phyloP scores from a whole-genome alignment of 2,113 vertebrate species.

The Indicator maculatus region DNA sequence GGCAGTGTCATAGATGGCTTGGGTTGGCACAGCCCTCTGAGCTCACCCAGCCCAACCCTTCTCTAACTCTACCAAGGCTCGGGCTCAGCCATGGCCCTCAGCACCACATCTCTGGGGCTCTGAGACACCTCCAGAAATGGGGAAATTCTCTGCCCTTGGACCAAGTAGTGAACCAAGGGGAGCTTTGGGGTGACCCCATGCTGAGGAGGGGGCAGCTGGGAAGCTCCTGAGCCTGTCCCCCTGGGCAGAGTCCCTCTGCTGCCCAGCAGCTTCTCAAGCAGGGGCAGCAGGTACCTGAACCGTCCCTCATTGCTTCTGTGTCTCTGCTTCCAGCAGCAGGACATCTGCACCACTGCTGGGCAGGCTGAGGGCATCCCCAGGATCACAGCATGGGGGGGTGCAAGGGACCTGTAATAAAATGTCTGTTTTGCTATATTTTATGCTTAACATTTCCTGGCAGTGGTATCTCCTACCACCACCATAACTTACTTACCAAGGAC shows the following conservation, averaged over 20 bases:
- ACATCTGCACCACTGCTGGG: neutral
- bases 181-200: fast-evolving
- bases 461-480: no score
- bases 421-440: no score
- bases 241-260: fast-evolving
- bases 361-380: neutral
- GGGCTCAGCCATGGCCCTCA: no score
- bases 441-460: no score
- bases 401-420: no score
- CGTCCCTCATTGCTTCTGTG: neutral
- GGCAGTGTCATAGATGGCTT: neutral
- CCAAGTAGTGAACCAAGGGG: neutral
- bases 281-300: neutral
- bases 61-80: no score
- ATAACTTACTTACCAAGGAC: no score
- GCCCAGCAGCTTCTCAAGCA: fast-evolving
- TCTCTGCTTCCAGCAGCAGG: neutral
- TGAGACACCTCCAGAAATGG: neutral
- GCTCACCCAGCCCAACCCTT: no score
- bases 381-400: no score
- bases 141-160: neutral
- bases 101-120: no score
- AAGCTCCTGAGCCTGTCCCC: fast-evolving
- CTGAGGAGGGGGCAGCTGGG: neutral
- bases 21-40: no score